Conservation (phyloP, 2,797 vertebrate genomes). For the Anguilla obscura region DNA sequence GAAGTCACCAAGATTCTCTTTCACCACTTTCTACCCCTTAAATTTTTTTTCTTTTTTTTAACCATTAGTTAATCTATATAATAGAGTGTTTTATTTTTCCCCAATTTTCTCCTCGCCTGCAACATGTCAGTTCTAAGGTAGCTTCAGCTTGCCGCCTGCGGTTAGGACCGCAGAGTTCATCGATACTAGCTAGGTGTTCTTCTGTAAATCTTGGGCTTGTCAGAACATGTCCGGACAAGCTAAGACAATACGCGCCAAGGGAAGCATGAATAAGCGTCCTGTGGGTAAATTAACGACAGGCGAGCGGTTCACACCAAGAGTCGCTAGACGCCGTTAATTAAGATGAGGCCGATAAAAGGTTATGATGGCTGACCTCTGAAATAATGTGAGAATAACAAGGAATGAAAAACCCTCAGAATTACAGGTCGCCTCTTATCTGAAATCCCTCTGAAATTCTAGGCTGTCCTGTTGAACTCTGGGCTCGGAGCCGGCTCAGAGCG, state of each 20-base stretch:
- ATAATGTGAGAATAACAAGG: conserved; percentile 21
- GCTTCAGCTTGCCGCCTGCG: conserved; percentile 7
- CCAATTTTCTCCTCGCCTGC: conserved; percentile 13
- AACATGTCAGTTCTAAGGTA: conserved; percentile 4
- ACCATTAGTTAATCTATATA: conserved; percentile 27
- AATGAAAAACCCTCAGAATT: conserved; percentile 33
- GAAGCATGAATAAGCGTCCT: conserved; percentile 25
- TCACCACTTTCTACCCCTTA: conserved; percentile 20
- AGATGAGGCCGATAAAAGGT: conserved; percentile 32
- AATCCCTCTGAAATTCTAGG: conserved; percentile 17
- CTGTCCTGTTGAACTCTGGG: background rate
- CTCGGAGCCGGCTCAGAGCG: conserved; percentile 24
- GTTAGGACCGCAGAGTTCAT: background rate
- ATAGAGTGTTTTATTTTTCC: conserved; percentile 17
- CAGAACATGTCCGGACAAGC: conserved; percentile 24
- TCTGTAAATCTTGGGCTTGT: background rate
- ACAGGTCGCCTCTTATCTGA: conserved; percentile 33
- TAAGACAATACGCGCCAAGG: conserved; percentile 16
- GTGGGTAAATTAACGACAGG: conserved; percentile 34
- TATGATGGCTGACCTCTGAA: conserved; percentile 34
- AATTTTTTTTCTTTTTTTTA: conserved; percentile 32
- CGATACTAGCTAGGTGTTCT: conserved; percentile 15
- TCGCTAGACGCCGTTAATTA: conserved; percentile 28
- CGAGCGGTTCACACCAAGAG: conserved; percentile 27
- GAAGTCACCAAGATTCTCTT: background rate